phyloP scores from a whole-genome alignment of 2,888 invertebrate genomes.

The Dione juno region DNA sequence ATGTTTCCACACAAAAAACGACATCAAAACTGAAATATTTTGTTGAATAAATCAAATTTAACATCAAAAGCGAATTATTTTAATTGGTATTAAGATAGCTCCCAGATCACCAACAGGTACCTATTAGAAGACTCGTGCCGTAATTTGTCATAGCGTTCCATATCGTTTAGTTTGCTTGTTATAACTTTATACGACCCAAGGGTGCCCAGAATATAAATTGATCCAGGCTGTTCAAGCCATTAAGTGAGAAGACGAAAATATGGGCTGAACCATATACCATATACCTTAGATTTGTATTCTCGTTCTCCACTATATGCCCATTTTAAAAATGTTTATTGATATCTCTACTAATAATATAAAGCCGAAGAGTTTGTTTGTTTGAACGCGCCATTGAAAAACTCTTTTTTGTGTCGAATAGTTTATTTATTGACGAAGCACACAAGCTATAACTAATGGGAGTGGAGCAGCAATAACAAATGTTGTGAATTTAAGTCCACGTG shows the following conservation, averaged over 20 bases:
- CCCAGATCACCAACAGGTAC: constrained; percentile 43
- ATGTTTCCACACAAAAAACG: neutral
- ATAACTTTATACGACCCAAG: constrained; percentile 69
- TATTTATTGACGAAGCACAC: no score
- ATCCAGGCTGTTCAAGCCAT: constrained; percentile 46
- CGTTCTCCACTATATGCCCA: no score
- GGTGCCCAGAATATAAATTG: constrained; percentile 69
- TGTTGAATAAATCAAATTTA: neutral
- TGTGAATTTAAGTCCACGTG: no score
- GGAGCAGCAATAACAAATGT: no score
- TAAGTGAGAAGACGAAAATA: constrained; percentile 36
- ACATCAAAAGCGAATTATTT: constrained; percentile 7
- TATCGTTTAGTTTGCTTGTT: constrained; percentile 78
- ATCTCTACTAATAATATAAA: no score
- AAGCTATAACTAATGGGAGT: no score
- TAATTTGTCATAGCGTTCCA: constrained; percentile 62
- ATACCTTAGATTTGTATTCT: no score
- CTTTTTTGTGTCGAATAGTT: no score
- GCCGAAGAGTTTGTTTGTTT: no score
- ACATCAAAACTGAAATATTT: neutral
- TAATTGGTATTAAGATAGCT: constrained; percentile 42
- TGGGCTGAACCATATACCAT: constrained; percentile 16
- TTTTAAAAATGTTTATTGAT: no score
- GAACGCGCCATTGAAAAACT: no score
- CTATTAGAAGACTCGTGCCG: constrained; percentile 57